These are phyloP conservation scores for Megaptera novaeangliae DNA, from an alignment of 2,113 vertebrate genomes.

Conservation along the genomic window DNA sequence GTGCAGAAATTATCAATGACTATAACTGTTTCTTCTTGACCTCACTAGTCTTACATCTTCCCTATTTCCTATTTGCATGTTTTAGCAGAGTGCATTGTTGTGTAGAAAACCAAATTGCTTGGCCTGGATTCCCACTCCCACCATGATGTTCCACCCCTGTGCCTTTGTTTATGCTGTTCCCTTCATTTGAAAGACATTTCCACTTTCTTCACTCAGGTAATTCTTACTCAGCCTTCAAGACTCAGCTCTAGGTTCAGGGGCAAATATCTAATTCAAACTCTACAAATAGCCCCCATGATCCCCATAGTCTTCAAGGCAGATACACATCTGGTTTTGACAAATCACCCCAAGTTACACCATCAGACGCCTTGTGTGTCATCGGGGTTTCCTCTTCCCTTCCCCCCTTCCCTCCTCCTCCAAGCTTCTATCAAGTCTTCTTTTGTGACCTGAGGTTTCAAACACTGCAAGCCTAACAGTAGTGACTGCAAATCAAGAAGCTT, in stretches of 20 bases:
- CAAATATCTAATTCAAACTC: background rate
- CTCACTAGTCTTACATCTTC: background rate
- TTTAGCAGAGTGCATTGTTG: background rate
- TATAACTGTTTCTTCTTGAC: background rate
- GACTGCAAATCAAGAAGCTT: background rate
- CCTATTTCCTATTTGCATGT: background rate
- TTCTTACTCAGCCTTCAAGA: background rate
- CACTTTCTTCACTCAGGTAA: background rate
- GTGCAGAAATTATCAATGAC: background rate
- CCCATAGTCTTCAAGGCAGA: background rate
- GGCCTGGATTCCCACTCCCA: background rate
- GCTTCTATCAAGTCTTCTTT: background rate
- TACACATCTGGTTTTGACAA: background rate
- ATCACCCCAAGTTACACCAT: background rate
- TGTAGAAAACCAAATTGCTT: background rate
- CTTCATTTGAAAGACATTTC: background rate
- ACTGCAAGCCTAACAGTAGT: background rate
- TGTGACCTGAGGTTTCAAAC: background rate
- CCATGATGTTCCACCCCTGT: rapidly evolving
- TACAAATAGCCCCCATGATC: background rate
- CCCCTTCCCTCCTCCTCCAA: background rate
- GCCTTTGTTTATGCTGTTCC: background rate
- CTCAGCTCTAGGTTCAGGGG: background rate
- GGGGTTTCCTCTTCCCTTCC: background rate
- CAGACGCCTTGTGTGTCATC: rapidly evolving